Percentiles rank a stretch among this genome's conserved stretches.
These are phyloP conservation scores for Plebejus melissa DNA, from an alignment of 2,888 invertebrate genomes.

Conservation along the genomic window DNA sequence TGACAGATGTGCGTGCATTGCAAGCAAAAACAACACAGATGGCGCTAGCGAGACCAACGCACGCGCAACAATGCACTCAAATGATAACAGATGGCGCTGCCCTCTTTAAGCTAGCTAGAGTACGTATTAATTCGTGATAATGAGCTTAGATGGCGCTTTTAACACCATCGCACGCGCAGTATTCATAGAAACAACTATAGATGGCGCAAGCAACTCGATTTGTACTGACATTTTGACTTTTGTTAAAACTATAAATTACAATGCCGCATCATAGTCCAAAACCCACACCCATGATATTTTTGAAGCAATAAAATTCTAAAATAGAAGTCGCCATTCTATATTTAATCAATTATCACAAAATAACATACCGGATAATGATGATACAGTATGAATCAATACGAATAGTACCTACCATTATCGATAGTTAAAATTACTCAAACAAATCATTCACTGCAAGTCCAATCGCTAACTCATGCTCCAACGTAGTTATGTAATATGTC, in stretches of 20 bases:
- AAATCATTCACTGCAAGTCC: background rate
- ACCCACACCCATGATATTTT: too few relatives aligned
- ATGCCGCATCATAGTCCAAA: too few relatives aligned
- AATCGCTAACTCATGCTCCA: background rate
- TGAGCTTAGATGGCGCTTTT: background rate
- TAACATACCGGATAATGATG: background rate
- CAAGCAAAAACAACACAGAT: background rate
- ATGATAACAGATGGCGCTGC: background rate
- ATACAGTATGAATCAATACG: background rate
- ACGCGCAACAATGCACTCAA: background rate
- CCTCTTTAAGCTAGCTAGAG: background rate
- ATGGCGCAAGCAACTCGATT: background rate
- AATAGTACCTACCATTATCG: background rate
- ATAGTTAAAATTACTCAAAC: background rate
- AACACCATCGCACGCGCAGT: background rate
- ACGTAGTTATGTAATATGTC: conserved; percentile 31
- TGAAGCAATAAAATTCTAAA: too few relatives aligned
- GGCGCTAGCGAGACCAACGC: background rate
- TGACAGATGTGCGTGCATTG: background rate
- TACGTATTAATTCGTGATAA: background rate
- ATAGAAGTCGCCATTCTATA: too few relatives aligned
- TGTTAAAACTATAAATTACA: too few relatives aligned
- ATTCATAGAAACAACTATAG: background rate
- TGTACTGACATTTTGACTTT: background rate
- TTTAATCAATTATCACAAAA: background rate